These are phyloP conservation scores for Nestor notabilis DNA, from an alignment of 2,113 vertebrate species.

Conservation along the genomic window DNA sequence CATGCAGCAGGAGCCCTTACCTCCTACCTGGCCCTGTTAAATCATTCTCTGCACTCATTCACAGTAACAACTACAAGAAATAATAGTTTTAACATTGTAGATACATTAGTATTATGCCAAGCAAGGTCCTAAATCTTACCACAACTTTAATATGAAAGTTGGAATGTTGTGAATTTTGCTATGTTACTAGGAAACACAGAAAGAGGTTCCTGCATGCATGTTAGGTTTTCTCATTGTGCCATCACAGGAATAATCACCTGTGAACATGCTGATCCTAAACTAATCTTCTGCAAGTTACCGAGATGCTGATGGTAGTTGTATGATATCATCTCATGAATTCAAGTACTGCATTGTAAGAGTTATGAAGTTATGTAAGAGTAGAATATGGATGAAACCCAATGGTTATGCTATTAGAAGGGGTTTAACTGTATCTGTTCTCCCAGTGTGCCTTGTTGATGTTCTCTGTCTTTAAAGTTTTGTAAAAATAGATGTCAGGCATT, in stretches of 20 bases:
- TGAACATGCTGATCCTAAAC: background rate
- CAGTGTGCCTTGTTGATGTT: background rate
- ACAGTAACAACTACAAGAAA: background rate
- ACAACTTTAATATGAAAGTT: background rate
- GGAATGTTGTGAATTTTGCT: background rate
- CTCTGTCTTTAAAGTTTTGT: background rate
- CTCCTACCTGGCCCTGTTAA: background rate
- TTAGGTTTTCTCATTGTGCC: background rate
- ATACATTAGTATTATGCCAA: background rate
- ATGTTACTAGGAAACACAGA: background rate
- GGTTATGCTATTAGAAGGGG: background rate
- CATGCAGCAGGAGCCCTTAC: background rate
- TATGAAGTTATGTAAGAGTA: too few relatives aligned
- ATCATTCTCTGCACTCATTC: background rate
- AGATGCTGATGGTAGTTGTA: background rate
- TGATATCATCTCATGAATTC: background rate
- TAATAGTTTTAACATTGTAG: background rate
- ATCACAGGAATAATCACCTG: background rate
- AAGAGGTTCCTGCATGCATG: background rate
- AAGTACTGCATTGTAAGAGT: background rate
- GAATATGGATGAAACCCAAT: background rate
- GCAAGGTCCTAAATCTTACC: background rate
- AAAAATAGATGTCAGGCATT: background rate
- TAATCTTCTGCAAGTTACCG: background rate
- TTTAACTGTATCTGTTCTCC: background rate